Evolutionary conservation across 2,888 invertebrate species (phyloP).

Genomic region (Strigamia crassipes): DNA sequence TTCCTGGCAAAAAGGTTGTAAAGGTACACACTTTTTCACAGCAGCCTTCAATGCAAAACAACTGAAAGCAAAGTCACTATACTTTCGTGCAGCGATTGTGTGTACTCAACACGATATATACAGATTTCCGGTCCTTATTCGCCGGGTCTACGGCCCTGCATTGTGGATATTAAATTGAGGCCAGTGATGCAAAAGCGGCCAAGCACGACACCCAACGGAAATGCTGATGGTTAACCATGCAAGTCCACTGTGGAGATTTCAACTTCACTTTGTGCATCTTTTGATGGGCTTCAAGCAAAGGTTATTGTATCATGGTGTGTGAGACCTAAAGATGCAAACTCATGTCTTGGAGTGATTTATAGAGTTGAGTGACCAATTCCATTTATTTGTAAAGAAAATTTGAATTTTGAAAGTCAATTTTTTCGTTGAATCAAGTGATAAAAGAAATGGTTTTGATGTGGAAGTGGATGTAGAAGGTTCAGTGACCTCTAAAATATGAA

Average conservation of each 20-base stretch:
- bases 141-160: neutral
- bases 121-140: neutral
- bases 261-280: conserved; percentile 5
- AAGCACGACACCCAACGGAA: conserved; percentile 10
- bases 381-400: neutral
- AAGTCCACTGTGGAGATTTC: conserved; percentile 1
- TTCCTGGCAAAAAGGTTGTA: neutral
- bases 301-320: neutral
- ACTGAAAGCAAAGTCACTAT: neutral
- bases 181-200: conserved; percentile 4
- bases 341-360: neutral
- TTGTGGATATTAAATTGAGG: neutral
- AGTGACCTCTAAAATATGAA: neutral
- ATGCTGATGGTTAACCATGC: conserved; percentile 3
- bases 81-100: neutral
- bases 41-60: neutral
- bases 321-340: neutral
- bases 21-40: neutral
- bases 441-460: neutral
- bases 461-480: neutral
- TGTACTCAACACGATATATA: neutral
- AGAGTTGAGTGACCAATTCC: neutral
- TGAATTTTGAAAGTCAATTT: neutral
- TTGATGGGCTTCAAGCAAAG: neutral
- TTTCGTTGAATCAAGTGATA: too few species aligned